Base-by-base conservation (phyloP, 2,888 invertebrate genomes). In the Teleiodes luculella region DNA sequence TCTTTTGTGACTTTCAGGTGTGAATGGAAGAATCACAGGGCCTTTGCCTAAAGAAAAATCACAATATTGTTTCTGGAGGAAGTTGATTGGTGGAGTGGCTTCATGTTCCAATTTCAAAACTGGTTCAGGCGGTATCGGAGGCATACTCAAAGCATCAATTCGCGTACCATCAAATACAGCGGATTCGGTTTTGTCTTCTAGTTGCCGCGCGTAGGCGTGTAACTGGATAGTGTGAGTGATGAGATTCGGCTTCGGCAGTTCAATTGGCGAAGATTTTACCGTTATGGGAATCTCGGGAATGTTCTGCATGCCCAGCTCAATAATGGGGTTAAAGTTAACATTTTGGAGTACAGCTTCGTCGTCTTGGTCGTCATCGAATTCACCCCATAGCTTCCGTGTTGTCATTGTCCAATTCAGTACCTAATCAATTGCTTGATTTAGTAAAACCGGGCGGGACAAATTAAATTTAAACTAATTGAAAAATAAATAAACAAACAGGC, bases 281-380 rank as follows among this genome's bases (percentile, higher is more conserved):
- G 81, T 78, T 45, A 86, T 88, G 0, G 86, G 84, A 66, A 86
- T 86, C 74, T 89, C 89, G 1, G 89, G 87, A 52, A 90, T 89
- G 54, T 88, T 88, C 68, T 88, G 89, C 86, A 90, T 82, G 6
- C 89, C 90, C 43, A 89, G 70, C 67, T 90, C 90, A 48, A 90
- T 90, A 14, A 90, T 86, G 1, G 90, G 90, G 56, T 86, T 87
- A 59, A 90, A 90, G 61, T 90, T 89, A 2, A 89, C 89, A 49
- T 76, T 86, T 59, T 87, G 86, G 18, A 85, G 62, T 58, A 85
- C 62, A 1, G 78, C 71, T 49, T 86, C 82, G 48, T 86, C 82
- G 28, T 72, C 70, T 45, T 67, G 73, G 50, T 80, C 80, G 18
- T 82, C 76, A 58, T 86, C 86, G 56, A 86, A 74, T 70, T 86